Evolutionary conservation across 2,888 invertebrate genomes (phyloP).

Genomic region (Campopleginae sp.): DNA sequence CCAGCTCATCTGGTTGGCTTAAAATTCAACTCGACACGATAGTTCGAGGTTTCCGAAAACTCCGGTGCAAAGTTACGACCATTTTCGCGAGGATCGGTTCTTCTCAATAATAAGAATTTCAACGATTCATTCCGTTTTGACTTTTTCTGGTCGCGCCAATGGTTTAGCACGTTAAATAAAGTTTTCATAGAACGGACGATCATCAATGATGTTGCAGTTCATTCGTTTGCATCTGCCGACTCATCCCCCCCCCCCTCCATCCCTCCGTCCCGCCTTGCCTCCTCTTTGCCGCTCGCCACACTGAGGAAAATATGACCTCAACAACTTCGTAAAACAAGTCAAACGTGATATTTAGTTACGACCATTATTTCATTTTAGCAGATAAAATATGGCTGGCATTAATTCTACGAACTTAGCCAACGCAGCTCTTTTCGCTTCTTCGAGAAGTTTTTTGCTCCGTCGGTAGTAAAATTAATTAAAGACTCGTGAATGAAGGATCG

Average conservation of each 20-base stretch:
- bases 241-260: no score
- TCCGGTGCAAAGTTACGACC: background rate
- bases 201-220: background rate
- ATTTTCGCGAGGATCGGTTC: background rate
- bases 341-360: background rate
- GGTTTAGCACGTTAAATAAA: background rate
- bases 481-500: no score
- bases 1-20: constrained; percentile 69
- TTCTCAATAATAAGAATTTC: constrained; percentile 27
- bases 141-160: background rate
- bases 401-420: background rate
- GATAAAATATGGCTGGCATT: background rate
- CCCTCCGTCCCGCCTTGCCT: no score
- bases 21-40: constrained; percentile 5
- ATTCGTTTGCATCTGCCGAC: background rate
- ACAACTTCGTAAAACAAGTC: background rate
- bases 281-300: background rate
- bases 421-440: no score
- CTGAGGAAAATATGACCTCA: background rate
- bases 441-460: no score
- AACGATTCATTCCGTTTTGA: constrained; percentile 51
- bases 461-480: no score
- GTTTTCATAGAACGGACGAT: background rate
- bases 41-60: background rate
- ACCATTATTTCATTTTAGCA: background rate